phyloP scores from a whole-genome alignment of 2,113 vertebrate genomes.

The Sander lucioperca region DNA sequence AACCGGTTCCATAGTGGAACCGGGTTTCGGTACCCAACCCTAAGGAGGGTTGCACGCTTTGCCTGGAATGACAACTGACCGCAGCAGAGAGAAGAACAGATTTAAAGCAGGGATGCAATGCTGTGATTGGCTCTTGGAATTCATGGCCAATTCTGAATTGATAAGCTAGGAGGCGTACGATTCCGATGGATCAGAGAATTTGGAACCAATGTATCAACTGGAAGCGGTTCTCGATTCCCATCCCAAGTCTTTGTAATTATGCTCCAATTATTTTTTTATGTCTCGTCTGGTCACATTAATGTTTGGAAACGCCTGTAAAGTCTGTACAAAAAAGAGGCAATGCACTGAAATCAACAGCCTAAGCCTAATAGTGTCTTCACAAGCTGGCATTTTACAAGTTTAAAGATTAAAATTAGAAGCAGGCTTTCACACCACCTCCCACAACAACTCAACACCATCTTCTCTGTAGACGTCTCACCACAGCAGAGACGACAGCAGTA shows the following conservation, averaged over 20 bases:
- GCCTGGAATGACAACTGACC: too few species aligned
- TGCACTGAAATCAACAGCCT: conserved; percentile 29
- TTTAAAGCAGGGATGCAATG: too few species aligned
- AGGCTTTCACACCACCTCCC: conserved; percentile 38
- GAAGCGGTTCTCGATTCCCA: too few species aligned
- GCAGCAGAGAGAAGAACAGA: too few species aligned
- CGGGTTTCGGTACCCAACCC: too few species aligned
- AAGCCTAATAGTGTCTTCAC: conserved; percentile 33
- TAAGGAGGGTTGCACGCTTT: too few species aligned
- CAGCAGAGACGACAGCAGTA: not conserved
- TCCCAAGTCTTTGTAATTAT: not conserved
- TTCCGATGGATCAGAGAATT: not conserved
- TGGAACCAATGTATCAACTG: not conserved
- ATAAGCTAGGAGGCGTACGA: not conserved
- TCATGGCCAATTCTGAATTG: not conserved
- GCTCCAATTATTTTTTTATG: not conserved
- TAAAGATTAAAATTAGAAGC: conserved; percentile 51
- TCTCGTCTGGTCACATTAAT: not conserved
- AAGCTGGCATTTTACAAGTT: conserved; percentile 36
- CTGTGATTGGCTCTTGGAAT: too few species aligned
- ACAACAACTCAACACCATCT: conserved; percentile 5
- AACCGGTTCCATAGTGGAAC: too few species aligned
- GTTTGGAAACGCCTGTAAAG: not conserved
- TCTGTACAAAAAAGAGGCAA: not conserved
- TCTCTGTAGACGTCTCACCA: not conserved